Conservation (phyloP, 2,888 invertebrate species). For the Rotaria socialis region DNA sequence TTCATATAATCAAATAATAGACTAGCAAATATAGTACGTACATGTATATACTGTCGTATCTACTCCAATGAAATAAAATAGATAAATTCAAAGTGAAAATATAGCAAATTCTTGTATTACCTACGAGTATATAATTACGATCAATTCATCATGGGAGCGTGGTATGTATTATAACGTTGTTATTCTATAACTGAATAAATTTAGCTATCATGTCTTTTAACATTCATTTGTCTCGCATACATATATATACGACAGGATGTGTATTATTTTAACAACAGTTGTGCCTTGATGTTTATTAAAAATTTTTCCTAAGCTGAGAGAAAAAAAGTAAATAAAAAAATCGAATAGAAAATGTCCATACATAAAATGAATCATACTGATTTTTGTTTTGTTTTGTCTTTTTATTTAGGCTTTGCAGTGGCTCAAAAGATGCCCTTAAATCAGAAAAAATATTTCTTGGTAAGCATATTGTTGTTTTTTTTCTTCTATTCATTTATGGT, state of each 20-base stretch:
- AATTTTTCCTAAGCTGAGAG: neutral
- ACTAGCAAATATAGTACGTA: neutral
- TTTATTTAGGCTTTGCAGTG: constrained; percentile 8
- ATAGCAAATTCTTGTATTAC: neutral
- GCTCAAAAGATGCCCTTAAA: neutral
- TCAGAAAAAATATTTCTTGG: neutral
- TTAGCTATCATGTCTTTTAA: neutral
- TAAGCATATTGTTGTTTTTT: neutral
- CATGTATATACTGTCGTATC: neutral
- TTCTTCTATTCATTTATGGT: neutral
- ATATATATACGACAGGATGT: neutral
- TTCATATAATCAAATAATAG: neutral
- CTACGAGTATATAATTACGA: neutral
- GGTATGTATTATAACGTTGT: neutral
- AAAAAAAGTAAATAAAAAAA: neutral
- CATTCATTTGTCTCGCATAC: neutral
- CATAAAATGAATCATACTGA: neutral
- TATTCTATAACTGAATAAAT: neutral
- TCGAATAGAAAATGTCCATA: neutral
- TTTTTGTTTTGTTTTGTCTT: neutral
- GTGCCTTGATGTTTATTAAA: neutral
- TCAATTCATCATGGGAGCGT: constrained; percentile 2
- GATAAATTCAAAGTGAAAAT: neutral
- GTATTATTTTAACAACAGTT: neutral
- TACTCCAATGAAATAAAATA: neutral